A percentile compares a stretch with the other conserved stretches of the same genome.
Evolutionary conservation across 1,140 invertebrate genomes (phyloP).

Genomic region (Neodiprion fabricii): DNA sequence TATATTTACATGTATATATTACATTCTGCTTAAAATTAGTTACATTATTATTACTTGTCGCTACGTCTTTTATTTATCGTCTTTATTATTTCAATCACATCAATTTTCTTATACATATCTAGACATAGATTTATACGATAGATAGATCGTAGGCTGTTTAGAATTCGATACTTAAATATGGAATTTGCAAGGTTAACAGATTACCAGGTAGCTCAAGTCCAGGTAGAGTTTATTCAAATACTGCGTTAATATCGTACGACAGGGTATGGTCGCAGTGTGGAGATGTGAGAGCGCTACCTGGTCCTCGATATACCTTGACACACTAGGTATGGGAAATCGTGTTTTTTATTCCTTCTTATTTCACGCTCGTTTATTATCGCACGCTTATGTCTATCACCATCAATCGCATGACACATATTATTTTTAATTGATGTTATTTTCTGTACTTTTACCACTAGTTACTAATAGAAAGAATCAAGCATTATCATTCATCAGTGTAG

Average conservation of each 20-base stretch:
- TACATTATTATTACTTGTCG: not conserved
- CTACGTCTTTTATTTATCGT: not conserved
- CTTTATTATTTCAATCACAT: not conserved
- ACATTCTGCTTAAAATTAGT: not conserved
- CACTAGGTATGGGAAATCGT: not conserved
- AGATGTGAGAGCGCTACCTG: conserved; percentile 2
- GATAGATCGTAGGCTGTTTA: not conserved
- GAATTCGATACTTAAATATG: not conserved
- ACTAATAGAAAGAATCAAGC: too few relatives aligned
- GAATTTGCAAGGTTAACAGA: not conserved
- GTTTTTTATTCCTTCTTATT: not conserved
- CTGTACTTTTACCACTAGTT: too few relatives aligned
- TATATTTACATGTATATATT: conserved; percentile 17
- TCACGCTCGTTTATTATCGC: too few relatives aligned
- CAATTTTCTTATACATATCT: not conserved
- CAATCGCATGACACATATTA: too few relatives aligned
- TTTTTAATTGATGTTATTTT: too few relatives aligned
- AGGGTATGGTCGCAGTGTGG: not conserved
- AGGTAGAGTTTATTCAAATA: not conserved
- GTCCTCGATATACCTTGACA: conserved; percentile 1
- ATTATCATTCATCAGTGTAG: too few relatives aligned
- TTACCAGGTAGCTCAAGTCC: not conserved
- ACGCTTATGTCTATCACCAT: too few relatives aligned
- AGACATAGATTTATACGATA: too few relatives aligned
- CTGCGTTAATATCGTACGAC: not conserved